Evolutionary conservation across 2,797 vertebrate genomes (phyloP), one percentile per base, ranked within the genome.

Genomic region (Sorex maritimensis): DNA sequence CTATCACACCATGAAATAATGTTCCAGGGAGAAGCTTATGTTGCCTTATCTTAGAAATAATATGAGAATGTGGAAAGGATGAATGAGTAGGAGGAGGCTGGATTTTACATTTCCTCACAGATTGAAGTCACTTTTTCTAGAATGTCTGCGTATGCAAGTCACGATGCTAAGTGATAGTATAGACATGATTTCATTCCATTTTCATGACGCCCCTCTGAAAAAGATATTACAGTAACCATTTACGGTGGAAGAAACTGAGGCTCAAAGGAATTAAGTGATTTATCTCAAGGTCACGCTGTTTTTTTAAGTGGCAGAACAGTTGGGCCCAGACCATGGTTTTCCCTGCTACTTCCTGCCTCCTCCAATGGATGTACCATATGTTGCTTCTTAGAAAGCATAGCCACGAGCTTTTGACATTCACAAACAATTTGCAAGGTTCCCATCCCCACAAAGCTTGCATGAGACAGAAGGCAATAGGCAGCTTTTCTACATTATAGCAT

Each of bases 221-320:
- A 93, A 87, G 58, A 49, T 83, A 81, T 65, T 52, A 68, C 6
- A 88, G 41, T 68, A 69, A n/a, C 15, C 34, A 6, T 44, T 89
- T 58, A 58, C 84, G 81, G 13, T 17, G n/a, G 58, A 93, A 85
- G 89, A 92, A 84, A 86, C 52, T 23, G 52, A 92, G 79, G 86
- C 74, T 87, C 69, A 14, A 30, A 93, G 68, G n/a, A 67, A 61
- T 71, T 26, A 63, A 52, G 61, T 81, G 49, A 93, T 92, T 94
- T 85, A 81, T 73, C 79, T 61, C 73, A 79, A 84, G 86, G 91
- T 84, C 86, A 73, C 44, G 7, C 6, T 81, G 77, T 44, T 17
- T 0, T 71, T 84, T 71, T 46, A 58, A 71, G 24, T 28, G n/a
- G 67, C 58, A 92, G 69, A 68, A 30, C 8, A 2, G 17, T 68